Evolutionary conservation across 2,797 vertebrate genomes (phyloP).

Genomic region (Sphaeramia orbicularis): DNA sequence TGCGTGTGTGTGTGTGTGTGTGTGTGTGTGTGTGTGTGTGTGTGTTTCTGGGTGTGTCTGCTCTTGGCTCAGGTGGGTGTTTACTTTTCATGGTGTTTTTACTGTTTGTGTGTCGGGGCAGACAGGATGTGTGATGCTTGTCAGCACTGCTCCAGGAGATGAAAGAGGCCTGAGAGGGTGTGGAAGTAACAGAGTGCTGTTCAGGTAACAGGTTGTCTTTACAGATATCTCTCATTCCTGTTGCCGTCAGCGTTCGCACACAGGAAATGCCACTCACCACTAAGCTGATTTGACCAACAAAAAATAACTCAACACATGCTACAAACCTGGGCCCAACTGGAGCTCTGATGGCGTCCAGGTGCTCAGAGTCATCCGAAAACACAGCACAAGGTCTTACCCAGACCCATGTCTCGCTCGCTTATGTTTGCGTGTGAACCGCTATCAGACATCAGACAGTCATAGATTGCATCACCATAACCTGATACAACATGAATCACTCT

Average conservation of each 20-base stretch:
- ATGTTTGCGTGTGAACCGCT: constrained; percentile 31
- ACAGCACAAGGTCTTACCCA: constrained; percentile 13
- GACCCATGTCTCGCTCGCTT: constrained; percentile 6
- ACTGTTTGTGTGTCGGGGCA: constrained; percentile 71
- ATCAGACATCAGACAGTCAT: background rate
- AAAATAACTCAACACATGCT: constrained; percentile 61
- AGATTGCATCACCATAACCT: constrained; percentile 38
- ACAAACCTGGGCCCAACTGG: constrained; percentile 37
- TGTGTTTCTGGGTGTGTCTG: constrained; percentile 71
- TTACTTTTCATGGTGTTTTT: constrained; percentile 68
- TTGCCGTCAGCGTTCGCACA: too few relatives aligned
- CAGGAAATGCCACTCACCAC: constrained; percentile 61
- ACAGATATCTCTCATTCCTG: constrained; percentile 36
- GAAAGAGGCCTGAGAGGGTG: constrained; percentile 75
- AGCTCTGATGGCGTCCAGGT: constrained; percentile 60
- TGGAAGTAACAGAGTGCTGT: constrained; percentile 60
- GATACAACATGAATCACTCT: constrained; percentile 41
- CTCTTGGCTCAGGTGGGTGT: constrained; percentile 73
- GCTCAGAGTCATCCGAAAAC: constrained; percentile 34
- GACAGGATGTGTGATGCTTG: constrained; percentile 81
- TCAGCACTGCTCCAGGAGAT: constrained; percentile 78
- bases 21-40: constrained; percentile 10
- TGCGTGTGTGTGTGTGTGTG: background rate
- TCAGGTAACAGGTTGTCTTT: constrained; percentile 79
- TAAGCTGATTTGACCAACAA: constrained; percentile 11